These are phyloP conservation scores for Drosophila bocki DNA, from an alignment of 1,140 invertebrate genomes.

Conservation along the genomic window DNA sequence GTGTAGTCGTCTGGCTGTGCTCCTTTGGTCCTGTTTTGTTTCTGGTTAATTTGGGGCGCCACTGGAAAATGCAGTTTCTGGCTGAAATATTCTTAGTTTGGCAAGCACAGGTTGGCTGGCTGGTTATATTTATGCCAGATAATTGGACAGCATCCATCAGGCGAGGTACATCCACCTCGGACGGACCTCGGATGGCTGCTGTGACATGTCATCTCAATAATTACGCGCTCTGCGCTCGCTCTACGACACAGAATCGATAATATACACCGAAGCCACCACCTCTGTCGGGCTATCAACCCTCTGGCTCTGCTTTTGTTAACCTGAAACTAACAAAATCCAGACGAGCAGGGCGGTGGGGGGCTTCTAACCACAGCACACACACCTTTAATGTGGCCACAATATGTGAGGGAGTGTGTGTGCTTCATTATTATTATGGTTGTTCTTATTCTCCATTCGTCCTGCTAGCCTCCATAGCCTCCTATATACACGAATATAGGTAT, in stretches of 20 bases:
- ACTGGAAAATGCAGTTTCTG: constrained; percentile 34
- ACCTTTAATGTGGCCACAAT: constrained; percentile 63
- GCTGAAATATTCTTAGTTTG: constrained; percentile 16
- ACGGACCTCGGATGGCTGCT: constrained; percentile 16
- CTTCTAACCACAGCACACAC: constrained; percentile 50
- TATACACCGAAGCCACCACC: neutral
- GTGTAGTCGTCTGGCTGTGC: constrained; percentile 59
- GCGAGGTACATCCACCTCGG: constrained; percentile 10
- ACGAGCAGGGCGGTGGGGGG: constrained; percentile 10
- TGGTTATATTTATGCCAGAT: constrained; percentile 27
- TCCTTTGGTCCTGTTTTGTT: constrained; percentile 40
- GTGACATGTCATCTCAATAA: constrained; percentile 48
- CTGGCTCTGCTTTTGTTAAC: constrained; percentile 70
- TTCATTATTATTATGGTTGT: constrained; percentile 74
- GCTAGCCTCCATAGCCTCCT: neutral
- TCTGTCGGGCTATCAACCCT: constrained; percentile 16
- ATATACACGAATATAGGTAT: neutral
- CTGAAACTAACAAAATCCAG: constrained; percentile 72
- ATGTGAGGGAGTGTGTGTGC: constrained; percentile 20
- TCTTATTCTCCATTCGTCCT: constrained; percentile 56
- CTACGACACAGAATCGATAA: constrained; percentile 23
- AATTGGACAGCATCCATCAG: constrained; percentile 48
- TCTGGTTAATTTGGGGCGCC: constrained; percentile 32
- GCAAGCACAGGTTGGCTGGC: constrained; percentile 5
- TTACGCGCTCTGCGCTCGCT: constrained; percentile 11